phyloP scores from a whole-genome alignment of 2,888 invertebrate genomes.

The Hermaeophaga mercurialis region DNA sequence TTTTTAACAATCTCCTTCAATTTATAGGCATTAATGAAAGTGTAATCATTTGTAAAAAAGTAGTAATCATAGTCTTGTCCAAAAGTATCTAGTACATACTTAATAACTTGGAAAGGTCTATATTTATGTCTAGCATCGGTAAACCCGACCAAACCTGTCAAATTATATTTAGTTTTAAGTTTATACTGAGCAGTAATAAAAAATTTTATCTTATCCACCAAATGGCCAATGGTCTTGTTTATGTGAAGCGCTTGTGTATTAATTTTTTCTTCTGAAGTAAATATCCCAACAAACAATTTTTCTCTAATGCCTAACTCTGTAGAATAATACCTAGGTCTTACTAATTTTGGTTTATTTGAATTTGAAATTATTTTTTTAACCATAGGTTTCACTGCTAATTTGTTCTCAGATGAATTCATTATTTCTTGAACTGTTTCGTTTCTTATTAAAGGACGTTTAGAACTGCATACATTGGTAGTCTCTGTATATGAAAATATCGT shows the following conservation, averaged over 20 bases:
- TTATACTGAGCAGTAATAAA: constrained; percentile 58
- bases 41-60: constrained; percentile 82
- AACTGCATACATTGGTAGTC: constrained; percentile 1
- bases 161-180: constrained; percentile 51
- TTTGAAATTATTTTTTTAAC: constrained; percentile 38
- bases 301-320: constrained; percentile 93
- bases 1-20: constrained; percentile 73
- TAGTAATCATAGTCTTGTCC: constrained; percentile 92
- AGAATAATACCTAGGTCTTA: constrained; percentile 90
- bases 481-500: constrained; percentile 36
- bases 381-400: constrained; percentile 37
- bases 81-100: constrained; percentile 89
- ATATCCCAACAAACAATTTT: constrained; percentile 84
- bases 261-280: constrained; percentile 76
- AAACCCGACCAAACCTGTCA: constrained; percentile 76
- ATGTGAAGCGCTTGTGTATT: constrained; percentile 77
- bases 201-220: constrained; percentile 77
- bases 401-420: constrained; percentile 41
- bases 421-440: constrained; percentile 41
- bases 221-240: constrained; percentile 85
- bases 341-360: constrained; percentile 60
- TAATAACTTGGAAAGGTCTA: constrained; percentile 85
- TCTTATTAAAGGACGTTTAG: constrained; percentile 19
- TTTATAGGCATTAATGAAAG: constrained; percentile 81
- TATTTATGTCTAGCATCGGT: constrained; percentile 78